phyloP scores from a whole-genome alignment of 2,797 vertebrate genomes.

The Peromyscus nudipes region DNA sequence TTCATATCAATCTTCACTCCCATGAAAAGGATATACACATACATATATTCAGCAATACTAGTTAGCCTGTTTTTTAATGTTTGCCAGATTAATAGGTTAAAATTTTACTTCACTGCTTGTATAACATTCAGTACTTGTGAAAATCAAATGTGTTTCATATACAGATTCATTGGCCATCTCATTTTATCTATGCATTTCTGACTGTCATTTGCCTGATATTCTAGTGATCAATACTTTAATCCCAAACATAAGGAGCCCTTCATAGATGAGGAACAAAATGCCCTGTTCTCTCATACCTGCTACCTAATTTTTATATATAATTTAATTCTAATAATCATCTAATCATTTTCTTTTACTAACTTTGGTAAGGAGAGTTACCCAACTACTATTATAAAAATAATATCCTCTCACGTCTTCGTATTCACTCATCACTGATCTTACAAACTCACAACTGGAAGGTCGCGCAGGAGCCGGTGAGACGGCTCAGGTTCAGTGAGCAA shows the following conservation, averaged over 20 bases:
- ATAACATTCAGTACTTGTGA: neutral
- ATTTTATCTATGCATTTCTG: constrained; percentile 45
- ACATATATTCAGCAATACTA: neutral
- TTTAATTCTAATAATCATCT: constrained; percentile 21
- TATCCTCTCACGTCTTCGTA: neutral
- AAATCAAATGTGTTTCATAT: neutral
- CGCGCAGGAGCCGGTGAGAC: neutral
- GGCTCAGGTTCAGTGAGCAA: neutral
- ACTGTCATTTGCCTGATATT: constrained; percentile 3
- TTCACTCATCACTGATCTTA: neutral
- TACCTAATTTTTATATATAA: neutral
- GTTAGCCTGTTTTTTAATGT: neutral
- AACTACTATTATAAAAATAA: neutral
- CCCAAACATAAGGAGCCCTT: neutral
- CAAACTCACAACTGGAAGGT: neutral
- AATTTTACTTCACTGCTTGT: neutral
- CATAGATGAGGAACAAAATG: neutral
- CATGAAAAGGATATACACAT: neutral
- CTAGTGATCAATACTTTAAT: neutral
- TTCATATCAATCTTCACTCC: neutral
- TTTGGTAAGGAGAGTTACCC: neutral
- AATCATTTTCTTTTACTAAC: neutral
- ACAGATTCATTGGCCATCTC: neutral
- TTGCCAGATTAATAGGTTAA: neutral
- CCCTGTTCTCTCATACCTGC: neutral